phyloP scores from a whole-genome alignment of 2,888 invertebrate species.

The Mesoligia furuncula region DNA sequence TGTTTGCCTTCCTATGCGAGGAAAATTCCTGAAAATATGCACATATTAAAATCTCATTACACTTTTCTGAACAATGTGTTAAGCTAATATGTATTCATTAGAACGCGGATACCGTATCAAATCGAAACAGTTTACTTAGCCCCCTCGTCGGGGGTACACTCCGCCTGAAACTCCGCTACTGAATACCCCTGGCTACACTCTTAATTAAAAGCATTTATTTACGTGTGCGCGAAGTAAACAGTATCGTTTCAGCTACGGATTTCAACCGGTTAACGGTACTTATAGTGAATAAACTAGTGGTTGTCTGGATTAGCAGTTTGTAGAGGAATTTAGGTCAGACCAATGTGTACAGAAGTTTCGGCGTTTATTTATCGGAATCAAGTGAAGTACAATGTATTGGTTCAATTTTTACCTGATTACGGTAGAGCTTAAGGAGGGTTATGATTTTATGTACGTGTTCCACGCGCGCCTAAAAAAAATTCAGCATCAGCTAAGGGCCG shows the following conservation, averaged over 20 bases:
- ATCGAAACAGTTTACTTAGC: not conserved
- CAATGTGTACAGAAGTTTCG: not conserved
- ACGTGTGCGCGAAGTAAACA: not conserved
- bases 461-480: too few relatives aligned
- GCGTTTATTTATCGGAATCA: not conserved
- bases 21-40: not conserved
- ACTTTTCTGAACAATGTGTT: not conserved
- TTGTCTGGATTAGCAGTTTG: not conserved
- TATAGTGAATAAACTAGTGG: not conserved
- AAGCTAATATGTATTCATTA: not conserved
- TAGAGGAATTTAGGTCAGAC: not conserved
- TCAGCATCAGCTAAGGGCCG: too few relatives aligned
- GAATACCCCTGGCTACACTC: conserved; percentile 19
- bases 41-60: not conserved
- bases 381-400: not conserved
- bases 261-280: too few relatives aligned
- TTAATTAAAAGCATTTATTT: conserved; percentile 36
- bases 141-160: not conserved
- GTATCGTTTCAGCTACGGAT: not conserved
- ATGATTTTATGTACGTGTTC: too few relatives aligned
- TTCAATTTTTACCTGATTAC: not conserved
- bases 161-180: not conserved
- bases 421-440: not conserved
- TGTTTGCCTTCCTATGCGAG: not conserved
- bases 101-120: not conserved